Conservation (phyloP, 2,797 vertebrate genomes). For the Pelochelys cantorii region DNA sequence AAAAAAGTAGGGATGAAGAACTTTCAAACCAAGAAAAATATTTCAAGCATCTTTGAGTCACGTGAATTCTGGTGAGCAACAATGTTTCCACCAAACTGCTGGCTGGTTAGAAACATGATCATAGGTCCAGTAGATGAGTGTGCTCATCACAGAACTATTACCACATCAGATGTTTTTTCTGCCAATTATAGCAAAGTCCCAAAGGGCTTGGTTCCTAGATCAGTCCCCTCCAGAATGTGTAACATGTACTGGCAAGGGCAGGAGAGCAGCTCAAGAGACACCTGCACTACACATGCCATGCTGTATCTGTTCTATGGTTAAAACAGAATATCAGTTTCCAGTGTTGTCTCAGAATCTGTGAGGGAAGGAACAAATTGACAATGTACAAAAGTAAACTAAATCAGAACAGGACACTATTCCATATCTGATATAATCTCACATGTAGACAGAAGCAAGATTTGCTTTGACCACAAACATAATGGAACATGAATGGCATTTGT, state of each 20-base stretch:
- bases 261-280: background rate
- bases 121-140: background rate
- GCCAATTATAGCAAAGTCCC: background rate
- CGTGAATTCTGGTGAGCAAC: background rate
- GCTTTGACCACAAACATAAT: background rate
- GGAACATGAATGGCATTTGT: background rate
- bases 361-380: background rate
- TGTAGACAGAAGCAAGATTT: background rate
- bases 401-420: background rate
- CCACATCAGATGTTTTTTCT: background rate
- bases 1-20: background rate
- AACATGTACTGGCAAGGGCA: background rate
- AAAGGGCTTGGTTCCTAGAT: background rate
- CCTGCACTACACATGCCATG: background rate
- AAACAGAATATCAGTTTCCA: background rate
- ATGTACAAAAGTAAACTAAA: background rate
- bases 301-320: background rate
- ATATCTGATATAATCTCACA: background rate
- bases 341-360: background rate
- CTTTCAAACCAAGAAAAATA: background rate
- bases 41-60: background rate
- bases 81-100: background rate
- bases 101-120: fast-evolving
- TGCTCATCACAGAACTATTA: fast-evolving
- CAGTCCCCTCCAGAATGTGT: background rate